Base-by-base conservation (phyloP, 2,113 vertebrate genomes). In the Sapayoa aenigma region DNA sequence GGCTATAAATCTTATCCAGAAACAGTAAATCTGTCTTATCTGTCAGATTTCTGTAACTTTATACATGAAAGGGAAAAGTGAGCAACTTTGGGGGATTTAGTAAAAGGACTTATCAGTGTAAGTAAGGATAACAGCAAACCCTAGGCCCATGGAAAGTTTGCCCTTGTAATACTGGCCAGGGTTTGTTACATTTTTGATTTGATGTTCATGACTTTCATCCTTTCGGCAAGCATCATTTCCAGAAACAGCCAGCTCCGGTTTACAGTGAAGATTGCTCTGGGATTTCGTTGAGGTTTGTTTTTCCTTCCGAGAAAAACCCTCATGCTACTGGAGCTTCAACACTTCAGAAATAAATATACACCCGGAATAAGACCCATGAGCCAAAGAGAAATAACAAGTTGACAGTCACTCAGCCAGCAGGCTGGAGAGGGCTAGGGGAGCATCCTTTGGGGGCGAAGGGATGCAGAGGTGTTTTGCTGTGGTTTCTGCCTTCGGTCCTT, bases 41-140 rank as follows among this genome's bases (percentile, higher is more conserved):
- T 94, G 80, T 46, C 88, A 53, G 76, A 50, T 95, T 96, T 95
- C 30, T 12, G 95, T 94, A 95, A 97, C 93, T 94, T 97, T 94
- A 92, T 82, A 94, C 83, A 53, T 11, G 60, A 94, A 97, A 95
- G 49, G 69, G 79, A 95, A 93, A 56, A 95, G 33, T 62, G 39
- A 78, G 76, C 12, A 90, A 96, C 92, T 96, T 96, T 13, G 33
- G 73, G 13, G 44, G 72, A 53, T 94, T 94, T 91, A 83, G 84
- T 44, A 69, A 87, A 95, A 90, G 41, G 37, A 81, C 23, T 90
- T 95, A 87, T 90, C 95, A 55, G 86, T 65, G 56, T 93, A 75
- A 95, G 72, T 7, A 60, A 90, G 86, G 58, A 46, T 87, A 92
- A 71, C 60, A 92, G 53, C 56, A 75, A 93, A 65, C 73, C 47